phyloP scores from a whole-genome alignment of 2,113 vertebrate species.

The Phycodurus eques region DNA sequence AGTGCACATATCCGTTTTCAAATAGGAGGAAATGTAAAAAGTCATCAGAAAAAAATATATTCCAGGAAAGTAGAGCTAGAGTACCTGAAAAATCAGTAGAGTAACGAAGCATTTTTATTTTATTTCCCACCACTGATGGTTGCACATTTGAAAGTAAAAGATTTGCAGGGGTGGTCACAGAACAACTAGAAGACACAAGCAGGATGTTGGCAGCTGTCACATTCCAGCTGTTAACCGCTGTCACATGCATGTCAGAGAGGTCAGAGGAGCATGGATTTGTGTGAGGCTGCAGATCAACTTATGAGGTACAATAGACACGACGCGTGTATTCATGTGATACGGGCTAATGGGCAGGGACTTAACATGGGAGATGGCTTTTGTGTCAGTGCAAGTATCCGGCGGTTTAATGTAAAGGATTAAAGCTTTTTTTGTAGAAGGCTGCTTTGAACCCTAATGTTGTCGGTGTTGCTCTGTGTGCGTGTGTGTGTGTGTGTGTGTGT shows the following conservation, averaged over 20 bases:
- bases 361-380: constrained; percentile 24
- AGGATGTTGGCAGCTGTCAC: constrained; percentile 13
- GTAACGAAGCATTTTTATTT: too few species aligned
- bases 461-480: constrained; percentile 9
- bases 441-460: constrained; percentile 41
- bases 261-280: constrained; percentile 27
- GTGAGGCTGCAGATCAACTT: constrained; percentile 28
- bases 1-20: not conserved
- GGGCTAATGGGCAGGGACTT: constrained; percentile 24
- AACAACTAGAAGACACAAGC: constrained; percentile 16
- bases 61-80: too few species aligned
- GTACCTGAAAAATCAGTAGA: too few species aligned
- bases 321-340: constrained; percentile 33
- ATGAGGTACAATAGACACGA: constrained; percentile 27
- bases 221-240: constrained; percentile 39
- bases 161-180: not conserved
- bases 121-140: too few species aligned
- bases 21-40: not conserved
- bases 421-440: constrained; percentile 36
- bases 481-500: constrained; percentile 26
- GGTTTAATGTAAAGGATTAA: constrained; percentile 57
- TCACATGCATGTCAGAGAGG: constrained; percentile 28
- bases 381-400: constrained; percentile 28
- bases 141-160: constrained; percentile 2
- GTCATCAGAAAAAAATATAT: not conserved